Conservation (phyloP, 2,797 vertebrate genomes). For the Benthosema pterotum region DNA sequence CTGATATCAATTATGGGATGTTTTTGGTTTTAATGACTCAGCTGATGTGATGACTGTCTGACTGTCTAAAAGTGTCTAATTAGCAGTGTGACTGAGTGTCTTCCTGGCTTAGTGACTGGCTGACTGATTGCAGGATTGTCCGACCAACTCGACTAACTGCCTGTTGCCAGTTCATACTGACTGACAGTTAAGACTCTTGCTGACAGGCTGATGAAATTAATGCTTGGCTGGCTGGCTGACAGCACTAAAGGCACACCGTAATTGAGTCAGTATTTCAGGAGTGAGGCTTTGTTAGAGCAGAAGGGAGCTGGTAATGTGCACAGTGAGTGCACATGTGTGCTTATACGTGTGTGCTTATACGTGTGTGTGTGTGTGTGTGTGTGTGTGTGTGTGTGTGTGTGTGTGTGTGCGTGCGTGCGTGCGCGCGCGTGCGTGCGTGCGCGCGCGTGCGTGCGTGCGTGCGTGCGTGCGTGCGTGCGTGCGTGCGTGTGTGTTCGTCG, state of each 20-base stretch:
- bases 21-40: not conserved
- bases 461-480: too few species aligned
- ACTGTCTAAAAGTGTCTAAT: not conserved
- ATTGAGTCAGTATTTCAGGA: too few species aligned
- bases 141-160: too few species aligned
- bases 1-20: too few species aligned
- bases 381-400: constrained; percentile 5
- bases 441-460: not conserved
- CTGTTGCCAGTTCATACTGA: too few species aligned
- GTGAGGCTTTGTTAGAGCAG: not conserved
- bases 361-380: constrained; percentile 3
- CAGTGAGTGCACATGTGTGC: not conserved
- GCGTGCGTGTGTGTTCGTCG: too few species aligned
- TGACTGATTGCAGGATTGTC: constrained; percentile 7
- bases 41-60: too few species aligned
- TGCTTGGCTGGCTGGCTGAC: constrained; percentile 14
- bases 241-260: not conserved
- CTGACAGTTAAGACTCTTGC: too few species aligned
- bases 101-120: not conserved
- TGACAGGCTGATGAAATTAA: too few species aligned
- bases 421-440: constrained; percentile 1
- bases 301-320: constrained; percentile 1
- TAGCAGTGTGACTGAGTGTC: constrained; percentile 1
- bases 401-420: constrained; percentile 1
- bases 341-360: not conserved